Base-by-base conservation (phyloP, 2,113 vertebrate species). In the Poicephalus gulielmi region DNA sequence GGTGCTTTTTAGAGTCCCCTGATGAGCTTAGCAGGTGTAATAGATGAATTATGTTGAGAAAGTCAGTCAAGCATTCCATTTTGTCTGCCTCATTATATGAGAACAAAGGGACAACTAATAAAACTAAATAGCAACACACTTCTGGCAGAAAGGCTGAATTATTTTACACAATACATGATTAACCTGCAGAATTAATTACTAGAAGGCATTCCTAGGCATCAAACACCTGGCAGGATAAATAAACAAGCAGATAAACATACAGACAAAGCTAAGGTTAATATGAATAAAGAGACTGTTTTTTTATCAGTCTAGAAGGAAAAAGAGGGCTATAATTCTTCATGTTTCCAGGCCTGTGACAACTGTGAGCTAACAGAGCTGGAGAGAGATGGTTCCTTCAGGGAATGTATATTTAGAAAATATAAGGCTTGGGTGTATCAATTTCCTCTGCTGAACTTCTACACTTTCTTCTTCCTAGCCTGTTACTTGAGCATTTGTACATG, bases 181-280 rank as follows among this genome's bases (percentile, higher is more conserved):
- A 94, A 90, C 91, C 84, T 91, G 75, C 35, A 85, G 67, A 92
- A 95, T 91, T 95, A 96, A 92, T 92, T 92, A 71, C 67, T 77
- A 78, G 66, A 89, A 92, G 70, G 52, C 49, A 79, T 92, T 92
- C 39, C 60, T 24, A 79, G 39, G 43, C 46, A 49, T 90, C 52
- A 84, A 78, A 84, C 70, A 63, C 1, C 24, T 76, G 37, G 5
- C 77, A 89, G 77, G 25, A 79, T 86, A 86, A 94, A 89, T 59
- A 78, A 84, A 24, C 46, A 84, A 62, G 43, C 50, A 86, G 81
- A 78, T 86, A 91, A 95, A 87, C 81, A 49, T n/a, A 28, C 25
- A 92, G 23, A 55, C 14, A 86, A 71, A 64, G 30, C 30, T 52
- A 28, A 81, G 79, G 39, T 55, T 84, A n/a, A 16, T 33, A 43